phyloP scores from a whole-genome alignment of 2,888 invertebrate species.

The Ariolimax columbianus region DNA sequence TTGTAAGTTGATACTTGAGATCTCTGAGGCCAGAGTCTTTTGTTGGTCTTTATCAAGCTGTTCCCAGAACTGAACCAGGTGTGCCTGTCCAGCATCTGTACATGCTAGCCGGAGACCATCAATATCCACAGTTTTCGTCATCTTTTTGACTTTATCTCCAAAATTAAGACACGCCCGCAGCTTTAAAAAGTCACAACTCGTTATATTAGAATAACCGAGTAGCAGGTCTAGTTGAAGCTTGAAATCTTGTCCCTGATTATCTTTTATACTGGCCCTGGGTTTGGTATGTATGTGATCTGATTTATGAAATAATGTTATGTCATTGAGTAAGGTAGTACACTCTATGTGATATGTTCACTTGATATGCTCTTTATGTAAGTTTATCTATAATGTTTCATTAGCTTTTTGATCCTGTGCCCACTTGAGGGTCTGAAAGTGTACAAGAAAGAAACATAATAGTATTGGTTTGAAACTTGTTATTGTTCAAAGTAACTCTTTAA shows the following conservation, averaged over 20 bases:
- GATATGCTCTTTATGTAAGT: not conserved
- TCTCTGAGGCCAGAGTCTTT: conserved; percentile 81
- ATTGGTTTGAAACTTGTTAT: no score
- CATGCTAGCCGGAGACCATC: conserved; percentile 26
- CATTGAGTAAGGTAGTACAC: not conserved
- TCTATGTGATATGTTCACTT: not conserved
- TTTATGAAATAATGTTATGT: no score
- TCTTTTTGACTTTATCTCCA: not conserved
- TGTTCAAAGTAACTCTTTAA: no score
- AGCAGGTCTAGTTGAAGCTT: no score
- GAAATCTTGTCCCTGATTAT: no score
- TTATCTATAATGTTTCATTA: not conserved
- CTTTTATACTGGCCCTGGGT: no score
- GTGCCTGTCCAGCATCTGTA: conserved; percentile 86
- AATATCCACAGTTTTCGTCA: conserved; percentile 32
- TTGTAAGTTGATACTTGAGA: conserved; percentile 83
- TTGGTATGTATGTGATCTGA: no score
- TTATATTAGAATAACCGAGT: no score
- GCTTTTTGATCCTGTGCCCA: not conserved
- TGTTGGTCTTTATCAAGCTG: conserved; percentile 84
- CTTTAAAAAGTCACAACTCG: no score
- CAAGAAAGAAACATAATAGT: no score
- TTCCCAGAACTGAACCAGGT: conserved; percentile 90
- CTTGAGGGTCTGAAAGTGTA: not conserved
- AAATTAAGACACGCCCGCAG: not conserved